These are phyloP conservation scores for Semaprochilodus insignis DNA, from an alignment of 2,797 vertebrate genomes.

Conservation along the genomic window DNA sequence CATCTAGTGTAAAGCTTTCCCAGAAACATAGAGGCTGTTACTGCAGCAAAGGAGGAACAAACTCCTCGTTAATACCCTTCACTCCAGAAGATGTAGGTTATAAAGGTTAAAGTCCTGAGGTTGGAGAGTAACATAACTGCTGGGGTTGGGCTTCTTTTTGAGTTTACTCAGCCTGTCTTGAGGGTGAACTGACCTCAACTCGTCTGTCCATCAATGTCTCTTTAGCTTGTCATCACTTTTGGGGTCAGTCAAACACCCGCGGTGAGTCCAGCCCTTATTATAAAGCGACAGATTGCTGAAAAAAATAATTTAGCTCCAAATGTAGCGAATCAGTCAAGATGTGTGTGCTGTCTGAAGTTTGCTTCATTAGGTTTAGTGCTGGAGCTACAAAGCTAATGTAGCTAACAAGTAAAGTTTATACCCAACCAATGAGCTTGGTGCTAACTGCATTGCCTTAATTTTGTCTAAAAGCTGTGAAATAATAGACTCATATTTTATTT, in stretches of 20 bases:
- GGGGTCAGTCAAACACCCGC: not conserved
- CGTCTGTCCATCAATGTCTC: not conserved
- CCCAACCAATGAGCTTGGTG: too few relatives aligned
- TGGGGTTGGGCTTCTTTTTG: not conserved
- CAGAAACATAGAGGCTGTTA: too few relatives aligned
- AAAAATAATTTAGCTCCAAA: not conserved
- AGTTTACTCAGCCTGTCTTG: not conserved
- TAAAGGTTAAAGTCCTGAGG: not conserved
- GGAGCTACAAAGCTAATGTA: not conserved
- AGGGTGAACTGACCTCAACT: slow-evolving; percentile 1
- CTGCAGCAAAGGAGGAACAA: too few relatives aligned
- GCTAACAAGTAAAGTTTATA: too few relatives aligned
- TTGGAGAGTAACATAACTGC: not conserved
- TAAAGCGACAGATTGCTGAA: not conserved
- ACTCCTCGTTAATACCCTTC: too few relatives aligned
- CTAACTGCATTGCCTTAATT: too few relatives aligned
- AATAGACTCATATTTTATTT: too few relatives aligned
- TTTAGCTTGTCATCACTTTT: not conserved
- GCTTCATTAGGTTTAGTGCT: not conserved
- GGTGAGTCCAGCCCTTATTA: not conserved
- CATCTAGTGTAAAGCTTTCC: too few relatives aligned
- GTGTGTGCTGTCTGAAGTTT: not conserved
- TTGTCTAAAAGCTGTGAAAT: too few relatives aligned
- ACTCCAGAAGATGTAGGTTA: not conserved
- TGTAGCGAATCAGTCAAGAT: not conserved